Evolutionary conservation across 2,888 invertebrate species (phyloP).

Genomic region (Syrista parreyssii): DNA sequence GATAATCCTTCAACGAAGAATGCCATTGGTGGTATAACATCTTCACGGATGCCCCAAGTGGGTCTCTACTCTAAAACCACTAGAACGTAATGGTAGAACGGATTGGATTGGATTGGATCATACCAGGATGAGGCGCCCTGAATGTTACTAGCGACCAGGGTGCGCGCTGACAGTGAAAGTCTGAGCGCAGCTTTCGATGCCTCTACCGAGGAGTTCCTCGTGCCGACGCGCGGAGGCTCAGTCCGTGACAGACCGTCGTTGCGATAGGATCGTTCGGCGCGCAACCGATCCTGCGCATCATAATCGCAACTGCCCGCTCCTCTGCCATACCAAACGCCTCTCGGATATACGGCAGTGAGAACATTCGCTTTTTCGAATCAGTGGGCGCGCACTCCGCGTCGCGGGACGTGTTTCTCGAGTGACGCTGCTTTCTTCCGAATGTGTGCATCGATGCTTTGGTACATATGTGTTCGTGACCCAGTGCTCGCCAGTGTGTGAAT

Average conservation of each 20-base stretch:
- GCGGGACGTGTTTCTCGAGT: not conserved
- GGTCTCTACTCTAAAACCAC: no score
- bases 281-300: conserved; percentile 23
- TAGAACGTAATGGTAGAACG: no score
- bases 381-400: no score
- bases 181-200: conserved; percentile 13
- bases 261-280: conserved; percentile 29
- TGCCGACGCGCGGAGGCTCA: conserved; percentile 32
- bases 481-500: no score
- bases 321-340: no score
- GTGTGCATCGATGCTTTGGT: no score
- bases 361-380: no score
- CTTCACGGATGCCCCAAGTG: no score
- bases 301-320: not conserved
- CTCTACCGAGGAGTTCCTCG: conserved; percentile 4
- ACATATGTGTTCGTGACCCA: no score
- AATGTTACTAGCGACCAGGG: conserved; percentile 23
- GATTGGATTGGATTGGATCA: not conserved
- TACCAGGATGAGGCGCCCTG: conserved; percentile 33
- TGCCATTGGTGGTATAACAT: no score
- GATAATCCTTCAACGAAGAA: no score
- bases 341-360: no score
- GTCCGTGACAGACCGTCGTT: conserved; percentile 55
- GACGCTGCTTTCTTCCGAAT: not conserved
- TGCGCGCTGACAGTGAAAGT: conserved; percentile 55